These are phyloP conservation scores for Ypsolopha scabrella DNA, from an alignment of 2,888 invertebrate species.

Conservation along the genomic window DNA sequence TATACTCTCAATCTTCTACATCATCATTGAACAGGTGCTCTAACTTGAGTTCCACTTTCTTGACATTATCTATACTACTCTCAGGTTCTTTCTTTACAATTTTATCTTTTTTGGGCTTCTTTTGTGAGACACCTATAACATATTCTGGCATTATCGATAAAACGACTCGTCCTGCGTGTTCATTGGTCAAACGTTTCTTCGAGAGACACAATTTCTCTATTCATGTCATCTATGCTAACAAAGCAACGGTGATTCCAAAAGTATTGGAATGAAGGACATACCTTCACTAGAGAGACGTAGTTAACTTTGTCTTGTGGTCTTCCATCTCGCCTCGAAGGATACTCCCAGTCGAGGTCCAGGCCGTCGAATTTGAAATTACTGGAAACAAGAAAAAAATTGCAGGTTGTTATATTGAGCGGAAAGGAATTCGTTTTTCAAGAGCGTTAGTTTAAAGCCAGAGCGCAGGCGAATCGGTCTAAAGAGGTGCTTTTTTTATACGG, in stretches of 20 bases:
- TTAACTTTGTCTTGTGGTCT: conserved; percentile 79
- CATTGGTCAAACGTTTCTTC: too few species aligned
- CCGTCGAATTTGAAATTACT: conserved; percentile 82
- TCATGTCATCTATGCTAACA: too few species aligned
- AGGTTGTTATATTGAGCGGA: too few species aligned
- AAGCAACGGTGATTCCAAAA: too few species aligned
- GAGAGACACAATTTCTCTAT: too few species aligned
- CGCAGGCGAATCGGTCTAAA: too few species aligned
- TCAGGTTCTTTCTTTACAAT: conserved; percentile 14
- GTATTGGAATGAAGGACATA: conserved; percentile 24
- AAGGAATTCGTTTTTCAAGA: too few species aligned
- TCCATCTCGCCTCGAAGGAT: conserved; percentile 83
- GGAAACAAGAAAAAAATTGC: conserved; percentile 21
- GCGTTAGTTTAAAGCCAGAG: neutral
- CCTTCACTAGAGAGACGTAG: conserved; percentile 82
- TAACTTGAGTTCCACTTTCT: conserved; percentile 44
- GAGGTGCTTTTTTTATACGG: too few species aligned
- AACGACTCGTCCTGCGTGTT: too few species aligned
- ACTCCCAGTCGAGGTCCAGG: conserved; percentile 88
- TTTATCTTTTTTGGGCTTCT: conserved; percentile 53
- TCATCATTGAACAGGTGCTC: conserved; percentile 60
- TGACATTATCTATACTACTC: conserved; percentile 13
- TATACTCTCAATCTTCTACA: conserved; percentile 16
- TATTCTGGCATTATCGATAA: conserved; percentile 90
- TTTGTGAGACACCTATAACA: conserved; percentile 76